Evolutionary conservation across 2,888 invertebrate species (phyloP), one percentile per base, ranked within the genome.

Genomic region (Oligia strigilis): DNA sequence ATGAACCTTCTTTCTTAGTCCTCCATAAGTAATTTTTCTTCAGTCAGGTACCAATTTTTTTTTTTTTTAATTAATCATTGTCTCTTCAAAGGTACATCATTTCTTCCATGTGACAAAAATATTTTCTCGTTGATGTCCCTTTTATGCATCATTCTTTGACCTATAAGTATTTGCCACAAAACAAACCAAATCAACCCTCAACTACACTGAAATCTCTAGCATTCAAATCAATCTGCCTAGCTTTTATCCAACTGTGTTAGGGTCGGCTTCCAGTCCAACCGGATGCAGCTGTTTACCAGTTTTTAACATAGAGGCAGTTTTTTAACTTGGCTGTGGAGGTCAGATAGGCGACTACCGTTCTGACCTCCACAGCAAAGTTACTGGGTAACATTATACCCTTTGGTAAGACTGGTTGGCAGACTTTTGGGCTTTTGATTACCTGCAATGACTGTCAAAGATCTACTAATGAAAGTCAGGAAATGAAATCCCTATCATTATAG

Each of bases 1-100:
- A 40, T 40, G 17, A 72, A 60, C 40, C 60, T 71, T 40, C 40
- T 62, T 71, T 40, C 40, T 62, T n/a, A 62, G n/a, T 58, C 71
- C 9, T 0, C 14, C 3, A 0, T n/a, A 40, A 6, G 60, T 40
- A 17, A 62, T 11, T 60, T 60, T n/a, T 40, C 58, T 71, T 71
- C 17, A 11, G 58, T 60, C 40, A 40, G 17, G n/a, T 40, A n/a
- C 17, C 23, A n/a, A 17, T n/a, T 1, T 60, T 40, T n/a, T 36
- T 36, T 36, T 55, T 9, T 55, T 23, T 2, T 49, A 71, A 71
- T 71, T 23, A 52, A 55, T 14, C 8, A 36, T 23, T 29, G 73
- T 36, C 6, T 23, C 11, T 4, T 75, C 13, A 11, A 49, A 46
- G 1, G 46, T 17, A 55, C 8, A 72, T 72, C 8, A 72, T 72